Base-by-base conservation (phyloP, 2,797 vertebrate species). In the Epinephelus malabaricus region DNA sequence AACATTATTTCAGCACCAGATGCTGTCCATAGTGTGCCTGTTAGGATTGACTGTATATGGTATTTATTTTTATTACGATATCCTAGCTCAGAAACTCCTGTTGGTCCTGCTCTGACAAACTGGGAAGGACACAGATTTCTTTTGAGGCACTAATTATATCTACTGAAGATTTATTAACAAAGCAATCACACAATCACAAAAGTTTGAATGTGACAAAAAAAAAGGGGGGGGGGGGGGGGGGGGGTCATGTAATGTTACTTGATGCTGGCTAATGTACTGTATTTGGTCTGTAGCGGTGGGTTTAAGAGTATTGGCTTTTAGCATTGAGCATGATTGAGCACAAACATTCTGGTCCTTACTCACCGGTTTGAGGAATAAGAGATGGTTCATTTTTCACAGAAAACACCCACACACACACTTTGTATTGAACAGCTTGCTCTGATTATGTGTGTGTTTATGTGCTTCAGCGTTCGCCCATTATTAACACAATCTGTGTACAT, bases 361-460 rank as follows among this genome's bases (percentile, higher is more conserved):
- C 73, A 78, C 46, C 34, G 7, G 30, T 78, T 84, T 69, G 25
- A 81, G 21, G 79, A 82, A 67, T 55, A 86, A 72, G 51, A 79
- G 63, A 75, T 73, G 46, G 63, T 78, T 85, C 30, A 73, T 83
- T 82, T 88, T 83, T 86, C 71, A 82, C 72, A 81, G 61, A 60
- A 73, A 82, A 82, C 87, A 73, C 83, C 74, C 75, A 86, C 83
- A 67, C 71, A 72, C 76, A 60, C 27, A 74, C 71, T 82, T 79
- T 84, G 79, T 83, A 53, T 81, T 79, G 66, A 76, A 83, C 78
- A 74, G 66, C 81, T 81, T 76, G 51, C 69, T 62, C 76, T 83
- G 21, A 72, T 50, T 66, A 23, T 82, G 55, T 30, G 58, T 59
- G 51, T 23, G n/a, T 30, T 17, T 75, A 12, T 21, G 23, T 18